Conservation (phyloP, 2,113 vertebrate species). For the Rhinoptilus africanus region DNA sequence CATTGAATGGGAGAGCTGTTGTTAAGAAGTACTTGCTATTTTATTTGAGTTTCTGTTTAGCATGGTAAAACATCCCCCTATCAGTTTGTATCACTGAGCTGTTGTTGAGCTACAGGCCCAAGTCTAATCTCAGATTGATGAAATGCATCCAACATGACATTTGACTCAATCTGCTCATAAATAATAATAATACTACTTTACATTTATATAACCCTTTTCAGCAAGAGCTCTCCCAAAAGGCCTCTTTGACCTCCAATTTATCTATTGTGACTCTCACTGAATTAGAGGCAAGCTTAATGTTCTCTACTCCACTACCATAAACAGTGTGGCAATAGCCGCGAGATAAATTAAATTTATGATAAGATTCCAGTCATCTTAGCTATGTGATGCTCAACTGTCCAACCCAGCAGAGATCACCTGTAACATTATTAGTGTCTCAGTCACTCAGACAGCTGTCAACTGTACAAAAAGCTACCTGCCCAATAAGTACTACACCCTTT, state of each 20-base stretch:
- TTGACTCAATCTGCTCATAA: slow-evolving; percentile 59
- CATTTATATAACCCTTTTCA: slow-evolving; percentile 51
- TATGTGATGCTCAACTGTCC: not conserved
- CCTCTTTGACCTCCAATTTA: slow-evolving; percentile 51
- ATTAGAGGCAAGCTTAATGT: not conserved
- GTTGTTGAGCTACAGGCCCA: slow-evolving; percentile 34
- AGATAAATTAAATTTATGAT: slow-evolving; percentile 5
- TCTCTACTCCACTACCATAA: not conserved
- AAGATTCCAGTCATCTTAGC: not conserved
- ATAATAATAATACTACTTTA: slow-evolving; percentile 43
- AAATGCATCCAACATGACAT: slow-evolving; percentile 49
- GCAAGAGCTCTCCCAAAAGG: slow-evolving; percentile 23
- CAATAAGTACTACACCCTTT: not conserved
- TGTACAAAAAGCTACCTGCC: not conserved
- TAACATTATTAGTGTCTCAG: not conserved
- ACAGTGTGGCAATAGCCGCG: fast-evolving
- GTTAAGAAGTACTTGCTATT: slow-evolving; percentile 26
- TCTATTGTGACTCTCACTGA: slow-evolving; percentile 31
- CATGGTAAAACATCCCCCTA: slow-evolving; percentile 48
- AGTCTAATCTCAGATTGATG: slow-evolving; percentile 51
- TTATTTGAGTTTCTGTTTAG: slow-evolving; percentile 53
- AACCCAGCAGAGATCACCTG: slow-evolving; percentile 3
- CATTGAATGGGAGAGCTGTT: not conserved
- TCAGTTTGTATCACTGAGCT: slow-evolving; percentile 15
- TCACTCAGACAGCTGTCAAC: not conserved